Conservation (phyloP, 2,797 vertebrate genomes). For the Enoplosus armatus region DNA sequence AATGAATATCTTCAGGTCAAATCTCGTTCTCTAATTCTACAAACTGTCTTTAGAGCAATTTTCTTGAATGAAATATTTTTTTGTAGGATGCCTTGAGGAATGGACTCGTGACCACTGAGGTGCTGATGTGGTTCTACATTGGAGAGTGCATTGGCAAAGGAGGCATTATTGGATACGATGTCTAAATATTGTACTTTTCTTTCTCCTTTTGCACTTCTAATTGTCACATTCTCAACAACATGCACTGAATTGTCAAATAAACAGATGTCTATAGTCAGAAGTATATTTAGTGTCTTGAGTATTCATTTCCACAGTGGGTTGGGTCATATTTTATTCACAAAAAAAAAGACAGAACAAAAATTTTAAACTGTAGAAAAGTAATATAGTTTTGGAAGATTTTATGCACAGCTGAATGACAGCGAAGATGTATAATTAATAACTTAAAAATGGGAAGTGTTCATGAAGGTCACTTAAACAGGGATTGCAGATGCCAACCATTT, state of each 20-base stretch:
- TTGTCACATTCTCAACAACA: constrained; percentile 57
- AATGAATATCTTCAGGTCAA: not conserved
- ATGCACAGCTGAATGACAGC: constrained; percentile 10
- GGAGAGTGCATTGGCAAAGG: constrained; percentile 94
- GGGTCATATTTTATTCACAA: constrained; percentile 37
- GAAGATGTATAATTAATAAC: not conserved
- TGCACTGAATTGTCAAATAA: constrained; percentile 70
- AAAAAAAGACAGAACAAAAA: not conserved
- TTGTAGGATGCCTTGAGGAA: constrained; percentile 92
- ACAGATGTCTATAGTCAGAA: constrained; percentile 67
- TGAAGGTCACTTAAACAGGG: not conserved
- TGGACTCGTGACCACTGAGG: constrained; percentile 91
- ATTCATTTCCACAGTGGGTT: constrained; percentile 4
- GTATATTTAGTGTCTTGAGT: constrained; percentile 11
- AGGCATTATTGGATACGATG: constrained; percentile 90
- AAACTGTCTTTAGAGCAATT: not conserved
- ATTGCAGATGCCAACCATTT: not conserved
- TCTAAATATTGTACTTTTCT: constrained; percentile 80
- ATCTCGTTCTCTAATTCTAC: not conserved
- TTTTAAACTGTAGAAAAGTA: not conserved
- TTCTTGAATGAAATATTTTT: not conserved
- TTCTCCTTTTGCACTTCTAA: constrained; percentile 46
- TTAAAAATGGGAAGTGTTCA: not conserved
- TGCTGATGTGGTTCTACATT: constrained; percentile 96
- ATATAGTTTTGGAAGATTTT: not conserved